A percentile compares a stretch with the other conserved stretches of the same genome.
Conservation (phyloP, 1,140 invertebrate species). For the Sitobion miscanthi region DNA sequence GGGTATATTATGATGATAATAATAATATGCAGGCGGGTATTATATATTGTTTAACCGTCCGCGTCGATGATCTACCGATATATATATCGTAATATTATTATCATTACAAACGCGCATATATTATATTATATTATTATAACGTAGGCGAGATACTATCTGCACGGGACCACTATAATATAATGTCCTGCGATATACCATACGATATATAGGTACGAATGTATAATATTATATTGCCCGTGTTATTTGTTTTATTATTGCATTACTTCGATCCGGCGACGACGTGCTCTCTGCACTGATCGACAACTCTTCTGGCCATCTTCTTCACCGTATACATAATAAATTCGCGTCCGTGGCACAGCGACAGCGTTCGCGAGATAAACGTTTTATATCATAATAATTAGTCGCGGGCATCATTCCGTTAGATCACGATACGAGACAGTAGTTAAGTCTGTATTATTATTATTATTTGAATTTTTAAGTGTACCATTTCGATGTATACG, state of each 20-base stretch:
- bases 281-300: not conserved
- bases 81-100: not conserved
- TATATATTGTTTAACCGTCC: constrained; percentile 8
- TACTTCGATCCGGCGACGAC: not conserved
- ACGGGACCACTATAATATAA: not conserved
- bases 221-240: not conserved
- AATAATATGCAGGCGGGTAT: not conserved
- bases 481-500: not conserved
- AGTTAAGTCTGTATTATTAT: not conserved
- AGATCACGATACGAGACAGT: not conserved
- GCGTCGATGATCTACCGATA: not conserved
- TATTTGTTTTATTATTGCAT: not conserved
- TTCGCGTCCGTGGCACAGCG: not conserved
- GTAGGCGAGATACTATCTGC: not conserved
- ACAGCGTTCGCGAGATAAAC: not conserved
- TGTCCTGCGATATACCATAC: not conserved
- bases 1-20: not conserved
- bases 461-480: not conserved
- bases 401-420: not conserved
- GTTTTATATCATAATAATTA: not conserved
- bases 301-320: not conserved
- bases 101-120: not conserved
- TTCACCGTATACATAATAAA: not conserved
- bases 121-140: not conserved
- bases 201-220: too few species aligned